Conservation (phyloP, 2,113 vertebrate species). For the Austrofundulus limnaeus region DNA sequence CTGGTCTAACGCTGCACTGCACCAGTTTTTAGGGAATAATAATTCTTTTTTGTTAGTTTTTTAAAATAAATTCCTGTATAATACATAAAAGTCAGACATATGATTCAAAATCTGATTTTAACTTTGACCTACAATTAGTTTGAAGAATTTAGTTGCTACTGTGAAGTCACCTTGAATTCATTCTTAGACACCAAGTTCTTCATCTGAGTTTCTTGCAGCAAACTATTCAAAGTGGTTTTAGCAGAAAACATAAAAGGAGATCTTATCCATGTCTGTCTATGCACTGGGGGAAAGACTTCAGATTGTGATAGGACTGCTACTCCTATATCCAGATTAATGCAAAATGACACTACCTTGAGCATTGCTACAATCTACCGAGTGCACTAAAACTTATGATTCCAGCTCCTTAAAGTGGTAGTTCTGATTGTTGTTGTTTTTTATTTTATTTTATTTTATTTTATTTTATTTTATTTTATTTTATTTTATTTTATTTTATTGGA, state of each 20-base stretch:
- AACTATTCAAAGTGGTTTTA: constrained; percentile 21
- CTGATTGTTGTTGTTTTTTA: too few species aligned
- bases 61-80: too few species aligned
- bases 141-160: neutral
- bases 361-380: neutral
- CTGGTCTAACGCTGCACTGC: neutral
- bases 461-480: too few species aligned
- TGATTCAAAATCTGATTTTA: too few species aligned
- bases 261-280: constrained; percentile 18
- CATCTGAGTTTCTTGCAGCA: constrained; percentile 7
- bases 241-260: constrained; percentile 20
- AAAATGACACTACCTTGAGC: neutral
- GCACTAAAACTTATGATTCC: neutral
- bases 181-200: constrained; percentile 12
- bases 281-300: constrained; percentile 15
- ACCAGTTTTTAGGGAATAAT: neutral
- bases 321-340: constrained; percentile 6
- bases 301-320: neutral
- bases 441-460: too few species aligned
- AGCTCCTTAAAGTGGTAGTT: too few species aligned
- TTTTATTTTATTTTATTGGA: too few species aligned
- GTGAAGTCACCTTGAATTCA: constrained; percentile 13
- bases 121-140: neutral
- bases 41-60: too few species aligned
- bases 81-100: neutral